Conservation (phyloP, 2,113 vertebrate genomes). For the Paramormyrops kingsleyae region DNA sequence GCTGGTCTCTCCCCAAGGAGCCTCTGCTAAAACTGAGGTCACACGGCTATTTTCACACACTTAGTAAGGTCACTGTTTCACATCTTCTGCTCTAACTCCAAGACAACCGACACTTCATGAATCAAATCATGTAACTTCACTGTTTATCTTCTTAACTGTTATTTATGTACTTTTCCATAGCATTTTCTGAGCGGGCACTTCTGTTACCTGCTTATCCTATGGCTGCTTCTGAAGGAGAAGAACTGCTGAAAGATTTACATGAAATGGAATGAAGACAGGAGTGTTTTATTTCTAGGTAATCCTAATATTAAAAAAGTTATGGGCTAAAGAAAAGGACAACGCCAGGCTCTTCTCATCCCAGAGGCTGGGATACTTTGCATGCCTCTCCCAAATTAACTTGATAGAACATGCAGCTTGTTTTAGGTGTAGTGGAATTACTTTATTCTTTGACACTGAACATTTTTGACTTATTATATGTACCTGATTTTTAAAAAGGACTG, state of each 20-base stretch:
- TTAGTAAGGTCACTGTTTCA: slow-evolving; percentile 20
- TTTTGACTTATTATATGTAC: not conserved
- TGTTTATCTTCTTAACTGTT: slow-evolving; percentile 11
- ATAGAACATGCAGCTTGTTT: slow-evolving; percentile 9
- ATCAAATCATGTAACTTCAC: slow-evolving; percentile 2
- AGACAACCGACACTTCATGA: not conserved
- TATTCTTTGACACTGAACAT: slow-evolving; percentile 16
- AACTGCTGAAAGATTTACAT: not conserved
- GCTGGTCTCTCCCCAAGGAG: not conserved
- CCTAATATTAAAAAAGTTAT: not conserved
- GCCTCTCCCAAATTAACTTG: not conserved
- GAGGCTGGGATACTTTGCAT: not conserved
- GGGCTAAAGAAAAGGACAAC: not conserved
- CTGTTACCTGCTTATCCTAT: not conserved
- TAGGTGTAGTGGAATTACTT: slow-evolving; percentile 5
- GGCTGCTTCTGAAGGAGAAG: not conserved
- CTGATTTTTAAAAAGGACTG: not conserved
- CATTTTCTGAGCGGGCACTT: not conserved
- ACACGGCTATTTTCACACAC: slow-evolving; percentile 21
- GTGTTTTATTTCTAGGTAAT: not conserved
- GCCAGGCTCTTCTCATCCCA: not conserved
- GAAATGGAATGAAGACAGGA: not conserved
- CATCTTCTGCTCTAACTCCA: not conserved
- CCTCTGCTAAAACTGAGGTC: slow-evolving; percentile 16
- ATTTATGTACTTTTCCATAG: not conserved